Base-by-base conservation (phyloP, 2,113 vertebrate genomes). In the Sigmodon hispidus region DNA sequence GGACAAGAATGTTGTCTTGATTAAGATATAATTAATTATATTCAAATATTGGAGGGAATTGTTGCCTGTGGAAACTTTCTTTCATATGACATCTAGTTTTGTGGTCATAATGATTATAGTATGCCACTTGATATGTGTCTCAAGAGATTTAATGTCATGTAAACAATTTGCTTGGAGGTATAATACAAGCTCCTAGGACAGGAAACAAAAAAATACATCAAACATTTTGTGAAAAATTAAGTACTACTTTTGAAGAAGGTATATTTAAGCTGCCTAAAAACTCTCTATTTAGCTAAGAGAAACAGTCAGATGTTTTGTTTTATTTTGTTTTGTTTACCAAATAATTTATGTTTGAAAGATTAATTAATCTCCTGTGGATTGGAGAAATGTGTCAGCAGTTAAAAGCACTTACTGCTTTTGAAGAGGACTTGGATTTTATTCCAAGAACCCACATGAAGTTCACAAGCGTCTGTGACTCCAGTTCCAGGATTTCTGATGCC, bases 151-250 rank as follows among this genome's bases (percentile, higher is more conserved):
- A 65, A 77, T 79, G 19, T 92, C n/a, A 48, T 63, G 73, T 69
- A 77, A 72, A 61, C 4, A 6, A 9, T 96, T 95, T 95, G 48
- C 59, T 96, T 87, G 55, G 61, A 95, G 48, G 5, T 77, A 77
- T n/a, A 77, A 29, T 34, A 3, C 9, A 63, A 45, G 3, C 15
- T 73, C 10, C 69, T 84, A 86, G 16, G 50, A 43, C 40, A 7
- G 10, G 48, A 40, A 90, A 86, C 1, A 94, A 24, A 92, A 87
- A 73, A n/a, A n/a, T n/a, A 3, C 15, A 48, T 65, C 22, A 85
- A 90, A 85, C 59, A 45, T 11, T 86, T 85, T 16, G 12, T 50
- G 57, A 86, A 85, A 21, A 81, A 59, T 70, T 65, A 89, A 55
- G 65, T 63, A 12, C 86, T 63, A 7, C 50, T 91, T 83, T 90